phyloP scores from a whole-genome alignment of 2,113 vertebrate species.

The Esox niger region DNA sequence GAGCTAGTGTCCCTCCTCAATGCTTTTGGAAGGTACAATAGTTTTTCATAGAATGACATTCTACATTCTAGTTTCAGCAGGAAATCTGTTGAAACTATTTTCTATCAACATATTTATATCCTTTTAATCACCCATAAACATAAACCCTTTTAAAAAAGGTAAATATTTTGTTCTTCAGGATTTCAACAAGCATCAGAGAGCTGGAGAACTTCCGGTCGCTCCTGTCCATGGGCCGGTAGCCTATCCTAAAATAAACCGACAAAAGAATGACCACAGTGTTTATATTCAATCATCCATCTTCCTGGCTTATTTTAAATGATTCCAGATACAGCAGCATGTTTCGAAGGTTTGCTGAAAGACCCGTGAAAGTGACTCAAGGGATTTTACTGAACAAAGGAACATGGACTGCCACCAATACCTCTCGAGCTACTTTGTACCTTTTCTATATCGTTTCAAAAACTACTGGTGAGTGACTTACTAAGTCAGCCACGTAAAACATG shows the following conservation, averaged over 20 bases:
- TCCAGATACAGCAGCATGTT: no score
- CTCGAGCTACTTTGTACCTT: not conserved
- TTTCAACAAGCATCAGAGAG: conserved; percentile 89
- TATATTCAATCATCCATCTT: no score
- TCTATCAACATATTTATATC: not conserved
- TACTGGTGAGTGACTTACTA: not conserved
- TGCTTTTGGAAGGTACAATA: conserved; percentile 85
- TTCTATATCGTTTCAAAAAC: not conserved
- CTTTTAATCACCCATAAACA: conserved; percentile 4
- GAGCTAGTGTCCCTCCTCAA: conserved; percentile 91
- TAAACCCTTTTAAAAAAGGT: not conserved
- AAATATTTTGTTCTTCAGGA: conserved; percentile 64
- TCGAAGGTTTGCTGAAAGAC: no score
- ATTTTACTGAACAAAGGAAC: not conserved
- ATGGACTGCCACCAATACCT: no score
- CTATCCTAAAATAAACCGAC: not conserved
- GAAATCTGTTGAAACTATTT: not conserved
- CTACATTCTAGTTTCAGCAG: not conserved
- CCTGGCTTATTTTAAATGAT: no score
- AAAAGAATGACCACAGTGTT: not conserved
- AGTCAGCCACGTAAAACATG: not conserved
- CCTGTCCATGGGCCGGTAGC: conserved; percentile 65
- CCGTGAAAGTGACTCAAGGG: not conserved
- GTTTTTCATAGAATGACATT: not conserved
- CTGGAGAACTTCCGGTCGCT: conserved; percentile 84